Percentiles rank a stretch among this genome's conserved stretches.
Conservation (phyloP, 2,888 invertebrate species). For the Protophormia terraenovae region DNA sequence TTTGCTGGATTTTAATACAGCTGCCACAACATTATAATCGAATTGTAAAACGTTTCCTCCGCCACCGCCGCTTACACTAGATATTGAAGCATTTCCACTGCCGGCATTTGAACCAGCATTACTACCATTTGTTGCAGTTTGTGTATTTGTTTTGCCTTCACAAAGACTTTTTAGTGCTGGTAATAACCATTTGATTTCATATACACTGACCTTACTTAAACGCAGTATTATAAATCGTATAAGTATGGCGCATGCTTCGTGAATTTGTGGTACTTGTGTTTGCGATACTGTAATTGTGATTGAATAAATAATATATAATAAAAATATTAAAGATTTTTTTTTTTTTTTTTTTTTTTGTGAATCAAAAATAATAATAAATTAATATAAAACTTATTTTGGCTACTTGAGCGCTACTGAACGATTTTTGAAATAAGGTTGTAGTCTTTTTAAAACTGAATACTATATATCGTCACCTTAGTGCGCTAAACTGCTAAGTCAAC, state of each 20-base stretch:
- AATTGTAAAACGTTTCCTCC: conserved; percentile 78
- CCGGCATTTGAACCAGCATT: conserved; percentile 40
- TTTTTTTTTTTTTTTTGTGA: no score
- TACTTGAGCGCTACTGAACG: no score
- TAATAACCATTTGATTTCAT: conserved; percentile 84
- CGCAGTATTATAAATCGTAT: conserved; percentile 84
- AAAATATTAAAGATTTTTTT: no score
- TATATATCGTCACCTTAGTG: no score
- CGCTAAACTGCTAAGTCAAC: no score
- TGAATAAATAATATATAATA: no score
- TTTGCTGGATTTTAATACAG: conserved; percentile 89
- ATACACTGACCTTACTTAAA: conserved; percentile 78
- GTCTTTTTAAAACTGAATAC: no score
- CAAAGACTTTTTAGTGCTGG: conserved; percentile 88
- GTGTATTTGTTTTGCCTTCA: conserved; percentile 82
- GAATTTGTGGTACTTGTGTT: conserved; percentile 85
- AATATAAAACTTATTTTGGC: no score
- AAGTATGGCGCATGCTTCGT: conserved; percentile 87
- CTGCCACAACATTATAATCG: conserved; percentile 89
- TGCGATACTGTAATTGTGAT: conserved; percentile 84
- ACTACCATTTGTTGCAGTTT: conserved; percentile 35
- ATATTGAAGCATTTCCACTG: conserved; percentile 28
- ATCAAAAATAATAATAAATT: no score
- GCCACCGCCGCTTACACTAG: background rate
- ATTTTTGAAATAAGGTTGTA: no score